These are phyloP conservation scores for Ciconia nigra DNA, from an alignment of 2,797 vertebrate genomes.

Conservation along the genomic window DNA sequence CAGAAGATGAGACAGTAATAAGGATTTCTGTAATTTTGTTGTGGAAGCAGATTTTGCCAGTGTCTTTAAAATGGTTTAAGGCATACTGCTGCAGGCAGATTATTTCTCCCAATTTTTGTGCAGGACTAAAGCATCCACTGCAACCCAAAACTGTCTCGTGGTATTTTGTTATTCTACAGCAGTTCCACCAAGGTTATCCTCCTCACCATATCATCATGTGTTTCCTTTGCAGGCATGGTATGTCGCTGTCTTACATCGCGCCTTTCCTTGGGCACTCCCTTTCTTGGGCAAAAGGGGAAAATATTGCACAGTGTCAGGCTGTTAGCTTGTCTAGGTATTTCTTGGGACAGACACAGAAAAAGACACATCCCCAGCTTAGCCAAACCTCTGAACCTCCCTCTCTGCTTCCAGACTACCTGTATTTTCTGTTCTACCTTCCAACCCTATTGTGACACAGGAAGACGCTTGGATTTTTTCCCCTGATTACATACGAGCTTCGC, in stretches of 20 bases:
- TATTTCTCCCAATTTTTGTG: not conserved
- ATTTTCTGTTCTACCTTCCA: slow-evolving; percentile 26
- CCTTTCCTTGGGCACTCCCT: not conserved
- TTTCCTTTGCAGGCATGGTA: not conserved
- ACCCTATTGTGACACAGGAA: slow-evolving; percentile 19
- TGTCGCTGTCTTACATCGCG: not conserved
- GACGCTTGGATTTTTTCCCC: not conserved
- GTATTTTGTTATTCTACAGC: not conserved
- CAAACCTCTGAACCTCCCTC: not conserved
- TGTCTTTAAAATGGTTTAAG: not conserved
- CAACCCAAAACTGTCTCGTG: not conserved
- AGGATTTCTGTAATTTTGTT: not conserved
- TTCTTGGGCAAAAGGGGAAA: not conserved
- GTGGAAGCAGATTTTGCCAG: not conserved
- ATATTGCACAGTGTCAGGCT: not conserved
- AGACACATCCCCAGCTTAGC: not conserved
- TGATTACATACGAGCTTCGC: slow-evolving; percentile 39
- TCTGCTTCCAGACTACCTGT: not conserved
- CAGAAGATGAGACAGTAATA: not conserved
- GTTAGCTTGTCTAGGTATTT: not conserved
- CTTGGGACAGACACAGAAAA: not conserved
- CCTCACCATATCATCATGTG: not conserved
- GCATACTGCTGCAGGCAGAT: not conserved
- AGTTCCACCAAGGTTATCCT: not conserved
- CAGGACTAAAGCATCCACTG: not conserved